Conservation (phyloP, 2,888 invertebrate genomes). For the Priapulus caudatus region DNA sequence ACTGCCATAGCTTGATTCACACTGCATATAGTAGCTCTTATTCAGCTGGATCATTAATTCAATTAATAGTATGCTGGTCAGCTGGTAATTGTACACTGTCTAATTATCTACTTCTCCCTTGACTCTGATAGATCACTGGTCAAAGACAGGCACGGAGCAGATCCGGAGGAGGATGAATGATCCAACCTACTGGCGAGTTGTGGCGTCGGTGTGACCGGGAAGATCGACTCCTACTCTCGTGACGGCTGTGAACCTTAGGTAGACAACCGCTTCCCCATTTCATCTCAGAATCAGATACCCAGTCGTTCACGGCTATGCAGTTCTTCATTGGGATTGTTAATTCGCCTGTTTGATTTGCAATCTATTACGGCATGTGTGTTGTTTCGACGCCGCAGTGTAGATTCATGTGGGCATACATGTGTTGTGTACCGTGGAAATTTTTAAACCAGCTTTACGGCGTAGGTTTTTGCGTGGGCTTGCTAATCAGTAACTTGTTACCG, state of each 20-base stretch:
- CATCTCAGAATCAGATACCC: neutral
- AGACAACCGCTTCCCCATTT: too few species aligned
- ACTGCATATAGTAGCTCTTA: too few species aligned
- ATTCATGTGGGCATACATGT: too few species aligned
- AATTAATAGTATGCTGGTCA: conserved; percentile 26
- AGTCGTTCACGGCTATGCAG: neutral
- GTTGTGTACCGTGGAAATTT: too few species aligned
- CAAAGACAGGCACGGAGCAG: conserved; percentile 76
- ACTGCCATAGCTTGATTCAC: too few species aligned
- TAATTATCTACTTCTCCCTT: conserved; percentile 52
- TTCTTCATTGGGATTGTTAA: neutral
- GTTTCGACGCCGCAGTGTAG: too few species aligned
- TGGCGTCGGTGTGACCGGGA: conserved; percentile 62
- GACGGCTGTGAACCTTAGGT: conserved; percentile 81
- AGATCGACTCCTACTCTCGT: conserved; percentile 71
- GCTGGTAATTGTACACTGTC: conserved; percentile 28
- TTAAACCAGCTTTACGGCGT: too few species aligned
- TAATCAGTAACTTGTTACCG: too few species aligned
- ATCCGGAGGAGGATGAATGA: conserved; percentile 62
- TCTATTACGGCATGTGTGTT: neutral
- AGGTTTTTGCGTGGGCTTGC: too few species aligned
- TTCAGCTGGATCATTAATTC: too few species aligned
- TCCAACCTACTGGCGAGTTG: conserved; percentile 46
- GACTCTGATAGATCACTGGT: conserved; percentile 63
- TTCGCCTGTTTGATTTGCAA: conserved; percentile 16